Base-by-base conservation (phyloP, 2,888 invertebrate genomes). In the Norana najaformis region DNA sequence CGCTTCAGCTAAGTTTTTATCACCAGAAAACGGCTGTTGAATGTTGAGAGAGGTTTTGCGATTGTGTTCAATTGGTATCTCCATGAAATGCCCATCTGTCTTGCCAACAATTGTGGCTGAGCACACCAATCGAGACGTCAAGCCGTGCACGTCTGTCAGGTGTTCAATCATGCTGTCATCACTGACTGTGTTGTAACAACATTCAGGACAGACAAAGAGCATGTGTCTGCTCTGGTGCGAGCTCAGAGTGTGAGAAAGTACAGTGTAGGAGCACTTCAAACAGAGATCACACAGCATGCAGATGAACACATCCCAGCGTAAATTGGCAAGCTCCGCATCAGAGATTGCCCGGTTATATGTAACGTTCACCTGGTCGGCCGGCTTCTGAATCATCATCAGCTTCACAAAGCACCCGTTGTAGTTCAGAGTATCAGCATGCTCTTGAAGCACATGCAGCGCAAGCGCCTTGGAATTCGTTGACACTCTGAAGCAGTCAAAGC, bases 371-470 rank as follows among this genome's bases (percentile, higher is more conserved):
- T n/a, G 36, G 20, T 37, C 85, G 11, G 85, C 14, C 85, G 85
- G 85, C 85, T 85, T 85, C 85, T 36, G 36, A 37, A 85, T 85
- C 85, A 85, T 85, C 85, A 85, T 85, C 6, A 85, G 85, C 85
- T 85, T 85, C 35, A 85, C 85, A 23, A 85, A 85, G 85, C 85
- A 85, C 14, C 85, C 85, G 16, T 85, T 85, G 36, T 85, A 85
- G 36, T 85, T 85, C 36, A 85, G 16, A 0, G 85, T 85, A 37
- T 85, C 37, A 4, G 35, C 6, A 16, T 85, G 85, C 36, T 85
- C 36, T 18, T 37, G 85, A 35, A 85, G 85, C 5, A 85, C 85
- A 35, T 85, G 85, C 85, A 85, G 85, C 34, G 85, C 85, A 85
- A 85, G 85, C 85, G 85, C 37, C 35, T 37, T 85, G 36, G 85